These are phyloP conservation scores for Siniperca knerii DNA, from an alignment of 2,113 vertebrate species.

Conservation along the genomic window DNA sequence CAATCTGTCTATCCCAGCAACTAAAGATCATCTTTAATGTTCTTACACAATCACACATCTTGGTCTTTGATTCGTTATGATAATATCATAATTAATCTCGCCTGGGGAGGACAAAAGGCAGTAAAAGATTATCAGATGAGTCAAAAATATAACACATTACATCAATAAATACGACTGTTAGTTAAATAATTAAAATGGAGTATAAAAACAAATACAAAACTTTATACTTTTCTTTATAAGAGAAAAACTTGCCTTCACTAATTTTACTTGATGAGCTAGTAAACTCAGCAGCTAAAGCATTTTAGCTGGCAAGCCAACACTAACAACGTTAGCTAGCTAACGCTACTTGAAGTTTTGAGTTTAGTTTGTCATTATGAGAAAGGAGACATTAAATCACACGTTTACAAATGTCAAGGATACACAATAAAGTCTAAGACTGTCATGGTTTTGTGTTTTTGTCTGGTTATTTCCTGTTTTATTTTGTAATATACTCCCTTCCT, in stretches of 20 bases:
- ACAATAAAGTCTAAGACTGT: no score
- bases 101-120: neutral
- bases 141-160: neutral
- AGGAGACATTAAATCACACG: no score
- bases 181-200: neutral
- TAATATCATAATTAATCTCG: neutral
- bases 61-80: neutral
- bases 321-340: no score
- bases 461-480: no score
- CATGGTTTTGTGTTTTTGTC: no score
- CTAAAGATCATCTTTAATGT: neutral
- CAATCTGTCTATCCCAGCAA: slow-evolving; percentile 30
- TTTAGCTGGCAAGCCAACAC: no score
- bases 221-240: neutral
- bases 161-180: neutral
- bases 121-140: neutral
- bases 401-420: neutral
- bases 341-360: no score
- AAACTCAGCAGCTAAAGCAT: neutral
- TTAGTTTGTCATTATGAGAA: no score
- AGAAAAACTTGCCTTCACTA: neutral
- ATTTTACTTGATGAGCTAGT: neutral
- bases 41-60: neutral
- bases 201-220: neutral
- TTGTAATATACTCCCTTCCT: no score